Conservation (phyloP, 2,797 vertebrate species). For the Megalops cyprinoides region DNA sequence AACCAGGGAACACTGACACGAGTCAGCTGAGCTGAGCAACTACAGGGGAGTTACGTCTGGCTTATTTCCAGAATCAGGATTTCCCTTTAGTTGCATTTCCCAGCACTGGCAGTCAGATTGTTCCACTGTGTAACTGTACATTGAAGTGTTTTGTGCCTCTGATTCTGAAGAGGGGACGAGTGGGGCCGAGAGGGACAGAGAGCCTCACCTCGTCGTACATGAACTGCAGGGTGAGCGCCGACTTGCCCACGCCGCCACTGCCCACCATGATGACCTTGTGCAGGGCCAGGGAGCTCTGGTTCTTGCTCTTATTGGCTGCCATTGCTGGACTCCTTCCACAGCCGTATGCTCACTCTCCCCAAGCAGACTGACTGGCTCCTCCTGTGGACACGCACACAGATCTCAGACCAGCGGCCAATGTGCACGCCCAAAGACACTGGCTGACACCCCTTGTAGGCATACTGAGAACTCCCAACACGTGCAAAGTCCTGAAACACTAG, state of each 20-base stretch:
- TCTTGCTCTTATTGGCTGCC: constrained; percentile 79
- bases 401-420: neutral
- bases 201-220: constrained; percentile 86
- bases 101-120: neutral
- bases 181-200: neutral
- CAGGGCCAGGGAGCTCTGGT: constrained; percentile 86
- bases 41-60: neutral
- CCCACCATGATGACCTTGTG: constrained; percentile 99
- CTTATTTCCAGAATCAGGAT: neutral
- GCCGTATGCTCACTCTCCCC: neutral
- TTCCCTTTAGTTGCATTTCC: neutral
- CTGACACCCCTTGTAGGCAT: too few relatives aligned
- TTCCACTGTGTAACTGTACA: neutral
- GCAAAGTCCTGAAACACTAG: neutral
- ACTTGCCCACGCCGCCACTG: constrained; percentile 95
- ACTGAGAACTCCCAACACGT: too few relatives aligned
- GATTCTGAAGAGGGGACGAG: too few relatives aligned
- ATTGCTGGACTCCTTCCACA: constrained; percentile 36
- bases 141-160: neutral
- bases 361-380: neutral
- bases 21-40: neutral
- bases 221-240: constrained; percentile 94
- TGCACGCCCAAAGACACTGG: neutral
- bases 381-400: neutral
- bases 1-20: neutral